These are phyloP conservation scores for Thunnus maccoyii DNA, from an alignment of 2,113 vertebrate genomes.

Conservation along the genomic window DNA sequence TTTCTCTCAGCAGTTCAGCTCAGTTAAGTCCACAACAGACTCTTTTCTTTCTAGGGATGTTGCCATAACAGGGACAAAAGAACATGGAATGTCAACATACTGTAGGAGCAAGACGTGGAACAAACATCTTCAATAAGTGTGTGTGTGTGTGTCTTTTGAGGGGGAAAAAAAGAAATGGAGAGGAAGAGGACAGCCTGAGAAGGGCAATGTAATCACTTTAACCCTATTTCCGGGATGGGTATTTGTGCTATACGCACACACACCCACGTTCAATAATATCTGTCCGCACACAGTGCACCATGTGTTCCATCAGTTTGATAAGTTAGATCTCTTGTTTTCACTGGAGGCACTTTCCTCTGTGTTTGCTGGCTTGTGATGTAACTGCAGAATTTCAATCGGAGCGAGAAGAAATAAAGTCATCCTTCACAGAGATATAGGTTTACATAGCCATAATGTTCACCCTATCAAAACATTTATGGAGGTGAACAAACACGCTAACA, in stretches of 20 bases:
- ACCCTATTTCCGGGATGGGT: constrained; percentile 39
- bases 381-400: constrained; percentile 20
- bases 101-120: constrained; percentile 22
- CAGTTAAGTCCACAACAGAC: neutral
- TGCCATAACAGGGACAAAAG: constrained; percentile 55
- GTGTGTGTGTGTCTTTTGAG: constrained; percentile 27
- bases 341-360: constrained; percentile 10
- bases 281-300: neutral
- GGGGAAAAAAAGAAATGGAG: constrained; percentile 48
- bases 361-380: constrained; percentile 56
- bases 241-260: neutral
- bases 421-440: constrained; percentile 24
- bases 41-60: constrained; percentile 43
- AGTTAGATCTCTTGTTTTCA: constrained; percentile 42
- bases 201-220: constrained; percentile 53
- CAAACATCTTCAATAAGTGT: constrained; percentile 35
- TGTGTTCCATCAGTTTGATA: constrained; percentile 55
- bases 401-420: constrained; percentile 23
- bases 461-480: constrained; percentile 64
- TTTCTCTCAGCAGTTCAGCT: constrained; percentile 17
- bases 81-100: constrained; percentile 58
- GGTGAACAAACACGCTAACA: constrained; percentile 54
- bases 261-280: constrained; percentile 23
- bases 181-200: constrained; percentile 36
- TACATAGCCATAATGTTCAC: constrained; percentile 11